Conservation (phyloP, 2,797 vertebrate species). For the Acanthornis magna region DNA sequence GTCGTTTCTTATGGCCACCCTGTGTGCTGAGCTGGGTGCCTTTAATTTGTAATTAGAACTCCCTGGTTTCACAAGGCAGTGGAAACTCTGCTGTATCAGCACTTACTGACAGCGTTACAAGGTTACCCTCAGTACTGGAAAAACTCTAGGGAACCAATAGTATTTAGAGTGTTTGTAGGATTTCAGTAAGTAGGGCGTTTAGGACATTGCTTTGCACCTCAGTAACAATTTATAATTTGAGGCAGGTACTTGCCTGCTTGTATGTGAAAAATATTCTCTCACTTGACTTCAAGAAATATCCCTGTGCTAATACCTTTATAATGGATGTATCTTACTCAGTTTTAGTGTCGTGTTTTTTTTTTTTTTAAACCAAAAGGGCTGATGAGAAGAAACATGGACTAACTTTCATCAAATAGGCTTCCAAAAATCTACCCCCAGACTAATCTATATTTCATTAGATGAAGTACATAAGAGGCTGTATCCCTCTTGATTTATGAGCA, state of each 20-base stretch:
- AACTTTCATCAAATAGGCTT: not conserved
- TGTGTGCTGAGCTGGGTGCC: not conserved
- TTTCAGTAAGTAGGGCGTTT: not conserved
- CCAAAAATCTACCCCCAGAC: constrained; percentile 14
- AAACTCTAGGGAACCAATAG: not conserved
- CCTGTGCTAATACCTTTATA: not conserved
- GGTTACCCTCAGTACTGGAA: not conserved
- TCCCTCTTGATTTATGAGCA: constrained; percentile 23
- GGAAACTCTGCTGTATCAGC: not conserved
- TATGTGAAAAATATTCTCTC: not conserved
- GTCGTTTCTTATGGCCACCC: accelerated
- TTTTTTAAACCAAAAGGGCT: not conserved
- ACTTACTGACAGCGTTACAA: not conserved
- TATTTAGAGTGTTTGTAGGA: not conserved
- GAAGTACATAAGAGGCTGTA: not conserved
- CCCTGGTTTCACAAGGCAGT: accelerated
- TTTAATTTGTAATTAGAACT: not conserved
- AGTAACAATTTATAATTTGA: not conserved
- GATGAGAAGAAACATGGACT: not conserved
- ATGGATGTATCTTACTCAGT: not conserved
- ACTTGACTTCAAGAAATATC: not conserved
- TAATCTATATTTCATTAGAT: constrained; percentile 47
- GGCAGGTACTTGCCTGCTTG: not conserved
- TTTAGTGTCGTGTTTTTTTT: not conserved
- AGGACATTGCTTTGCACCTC: not conserved